Base-by-base conservation (phyloP, 2,888 invertebrate species). In the Lysandra bellargus region DNA sequence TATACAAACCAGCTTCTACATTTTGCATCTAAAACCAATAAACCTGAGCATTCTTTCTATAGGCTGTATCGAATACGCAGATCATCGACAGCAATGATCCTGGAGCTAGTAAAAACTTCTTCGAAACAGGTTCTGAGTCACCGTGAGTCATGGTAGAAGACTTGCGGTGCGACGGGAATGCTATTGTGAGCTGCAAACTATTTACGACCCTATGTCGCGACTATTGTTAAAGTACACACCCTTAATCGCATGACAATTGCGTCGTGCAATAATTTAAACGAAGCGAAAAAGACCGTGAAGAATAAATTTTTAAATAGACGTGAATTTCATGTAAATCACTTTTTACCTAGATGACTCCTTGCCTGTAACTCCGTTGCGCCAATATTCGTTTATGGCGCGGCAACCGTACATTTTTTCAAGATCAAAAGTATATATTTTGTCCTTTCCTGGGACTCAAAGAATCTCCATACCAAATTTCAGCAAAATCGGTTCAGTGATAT, bases 151-250 rank as follows among this genome's bases (percentile, higher is more conserved):
- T 82, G 83, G 83, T 83, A 83, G 69, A 69, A 69, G 23, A 64
- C 69, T 69, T 14, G 69, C 37, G 33, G 30, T 61, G 61, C 23
- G 61, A 30, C 64, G 64, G 64, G 69, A 92, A 92, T 93, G 89
- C 89, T 87, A 92, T 93, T 93, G 93, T 92, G 85, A 84, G 85
- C 84, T 69, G 69, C 33, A 69, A 33, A 33, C 33, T 69, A 90
- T 92, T 91, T 92, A 92, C 89, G 87, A 86, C 85, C 88, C 89
- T 91, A 90, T 83, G 83, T 83, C 81, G 79, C 76, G 80, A 79
- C 69, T 82, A 80, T 89, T 89, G 86, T 84, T 84, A 87, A 87
- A 37, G 64, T 64, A n/a, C 14, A 33, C n/a, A 61, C 78, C 64
- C 60, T 78, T 60, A 78, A 78, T 69, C 69, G 69, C 69, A 37